Evolutionary conservation across 2,113 vertebrate species (phyloP).

Genomic region (Tinamus guttatus): DNA sequence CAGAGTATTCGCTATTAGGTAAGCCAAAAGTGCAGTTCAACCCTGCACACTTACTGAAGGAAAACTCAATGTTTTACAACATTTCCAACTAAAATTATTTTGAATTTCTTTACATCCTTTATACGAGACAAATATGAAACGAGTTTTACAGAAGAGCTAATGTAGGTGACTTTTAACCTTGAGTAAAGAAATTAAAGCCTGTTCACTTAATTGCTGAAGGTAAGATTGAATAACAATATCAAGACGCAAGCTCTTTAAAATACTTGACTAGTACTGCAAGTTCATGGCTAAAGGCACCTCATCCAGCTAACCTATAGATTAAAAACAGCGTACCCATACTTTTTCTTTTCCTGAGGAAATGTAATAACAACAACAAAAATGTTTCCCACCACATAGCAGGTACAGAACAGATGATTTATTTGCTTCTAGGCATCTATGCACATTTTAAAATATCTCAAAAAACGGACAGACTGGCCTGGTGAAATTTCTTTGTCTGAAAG

Average conservation of each 20-base stretch:
- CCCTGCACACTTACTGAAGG: neutral
- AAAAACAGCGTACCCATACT: neutral
- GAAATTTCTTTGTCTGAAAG: neutral
- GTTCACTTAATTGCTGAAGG: neutral
- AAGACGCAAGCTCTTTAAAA: neutral
- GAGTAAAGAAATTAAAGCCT: neutral
- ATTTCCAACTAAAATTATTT: neutral
- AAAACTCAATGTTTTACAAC: neutral
- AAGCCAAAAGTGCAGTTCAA: neutral
- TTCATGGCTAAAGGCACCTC: neutral
- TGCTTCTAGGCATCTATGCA: neutral
- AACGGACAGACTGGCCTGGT: neutral
- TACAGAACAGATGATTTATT: neutral
- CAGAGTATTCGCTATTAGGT: neutral
- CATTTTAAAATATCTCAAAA: rapidly evolving
- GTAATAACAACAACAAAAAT: neutral
- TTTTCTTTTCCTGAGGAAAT: neutral
- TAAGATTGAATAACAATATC: rapidly evolving
- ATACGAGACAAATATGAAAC: neutral
- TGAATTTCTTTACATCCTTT: neutral
- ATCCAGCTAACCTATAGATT: neutral
- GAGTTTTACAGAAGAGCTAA: neutral
- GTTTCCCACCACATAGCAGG: neutral
- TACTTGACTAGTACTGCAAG: neutral
- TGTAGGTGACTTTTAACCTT: neutral